Base-by-base conservation (phyloP, 2,113 vertebrate species). In the Neolamprologus sp. region DNA sequence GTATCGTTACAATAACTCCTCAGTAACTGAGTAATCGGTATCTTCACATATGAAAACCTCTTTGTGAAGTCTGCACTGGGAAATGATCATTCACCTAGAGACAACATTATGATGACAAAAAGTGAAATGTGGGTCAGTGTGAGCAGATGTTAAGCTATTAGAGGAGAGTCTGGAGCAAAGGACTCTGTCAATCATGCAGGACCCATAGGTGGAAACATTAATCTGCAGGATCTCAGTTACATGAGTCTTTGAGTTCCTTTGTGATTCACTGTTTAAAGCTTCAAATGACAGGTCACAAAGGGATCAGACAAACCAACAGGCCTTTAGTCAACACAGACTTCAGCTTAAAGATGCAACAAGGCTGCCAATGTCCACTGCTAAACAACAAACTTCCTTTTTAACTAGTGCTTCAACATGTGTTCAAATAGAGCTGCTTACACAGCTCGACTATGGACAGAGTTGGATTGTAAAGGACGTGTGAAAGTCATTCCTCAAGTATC, bases 141-240 rank as follows among this genome's bases (percentile, higher is more conserved):
- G 89, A 92, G 80, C 90, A 94, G 88, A 93, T 93, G 91, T 88
- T 86, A 54, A 19, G 21, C 45, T 68, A 71, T 54, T 89, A 85
- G 81, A 82, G 68, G 63, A 83, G 85, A 92, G 65, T 89, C 73
- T 71, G 73, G 60, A 85, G 75, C 73, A 80, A 63, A 92, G 84
- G 85, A 92, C 87, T 92, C 71, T 78, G 91, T 94, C 93, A 86
- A 42, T 96, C 92, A 95, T 35, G 21, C 10, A 3, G 57, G 23
- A 58, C 88, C 84, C 45, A 4, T 30, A 51, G 89, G 91, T 78
- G 71, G 93, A 90, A 75, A 40, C 30, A 73, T 35, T 54, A 58
- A 85, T 93, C 91, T 92, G 90, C 88, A 81, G 79, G 16, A 82
- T 87, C 90, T 95, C 86, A 58, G 88, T 90, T 93, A 90, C 85